Base-by-base conservation (phyloP, 37 sponge, comb jelly and placozoan genomes). In the Halichondria panicea region DNA sequence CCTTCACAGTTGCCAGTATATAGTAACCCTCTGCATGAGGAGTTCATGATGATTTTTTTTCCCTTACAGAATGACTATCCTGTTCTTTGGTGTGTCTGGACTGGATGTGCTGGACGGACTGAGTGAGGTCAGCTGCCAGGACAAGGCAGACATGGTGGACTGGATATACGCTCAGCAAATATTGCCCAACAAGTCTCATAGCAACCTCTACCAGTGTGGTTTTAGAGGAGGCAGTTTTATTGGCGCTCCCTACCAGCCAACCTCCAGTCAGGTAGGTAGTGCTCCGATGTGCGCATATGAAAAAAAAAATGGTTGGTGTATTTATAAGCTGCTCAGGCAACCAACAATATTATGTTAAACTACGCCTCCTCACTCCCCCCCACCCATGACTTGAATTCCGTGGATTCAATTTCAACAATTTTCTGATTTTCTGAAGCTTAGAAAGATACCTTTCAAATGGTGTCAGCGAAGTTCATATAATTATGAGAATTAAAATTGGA, bases 121-220 rank as follows among this genome's bases (percentile, higher is more conserved):
- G 31, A 80, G 87, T 44, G 65, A 55, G 12, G 43, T 77, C 32
- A 6, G 33, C 8, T 44, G 68, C 13, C 53, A 75, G 5, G 68
- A 63, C 54, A 95, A 87, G 57, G 41, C 72, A 13, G 71, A 92
- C 19, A 82, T 93, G 21, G 75, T 93, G 33, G 85, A 92, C 18
- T 98, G 99, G 99, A 92, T 98, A 13, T 98, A 98, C 63, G 77
- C 88, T 42, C 83, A 89, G 59, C 94, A 92, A 79, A 75, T 95
- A 28, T 63, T 88, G 9, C 93, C 93, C 41, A 72, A 73, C 60
- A 61, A 59, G 22, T 36, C 68, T 33, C 53, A 77, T 36, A 31
- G 12, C 37, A 41, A 75, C 46, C 57, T 64, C 21, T 18, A 53
- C 36, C n/a, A 31, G 8, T 84, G 90, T 84, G 91, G 92, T 1